These are phyloP conservation scores for Phthorimaea operculella DNA, from an alignment of 1,140 invertebrate species.

Conservation along the genomic window DNA sequence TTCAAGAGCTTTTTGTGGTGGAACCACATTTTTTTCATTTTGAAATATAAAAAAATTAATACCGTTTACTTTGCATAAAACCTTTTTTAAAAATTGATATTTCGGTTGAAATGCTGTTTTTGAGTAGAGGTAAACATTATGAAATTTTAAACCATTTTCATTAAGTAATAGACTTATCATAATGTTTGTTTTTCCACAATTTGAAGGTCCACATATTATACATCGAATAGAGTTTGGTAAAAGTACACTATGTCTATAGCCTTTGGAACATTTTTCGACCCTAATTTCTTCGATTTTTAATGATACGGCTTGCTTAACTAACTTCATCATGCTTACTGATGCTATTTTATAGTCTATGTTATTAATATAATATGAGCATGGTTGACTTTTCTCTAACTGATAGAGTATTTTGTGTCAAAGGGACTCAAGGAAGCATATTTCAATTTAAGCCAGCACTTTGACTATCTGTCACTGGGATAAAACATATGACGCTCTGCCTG, in stretches of 20 bases:
- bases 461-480: too few relatives aligned
- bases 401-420: too few relatives aligned
- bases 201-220: slow-evolving; percentile 31
- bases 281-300: slow-evolving; percentile 18
- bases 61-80: slow-evolving; percentile 21
- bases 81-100: slow-evolving; percentile 24
- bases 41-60: slow-evolving; percentile 16
- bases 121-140: slow-evolving; percentile 39
- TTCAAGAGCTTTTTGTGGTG: slow-evolving; percentile 5
- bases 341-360: too few relatives aligned
- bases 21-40: slow-evolving; percentile 17
- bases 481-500: too few relatives aligned
- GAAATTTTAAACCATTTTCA: slow-evolving; percentile 36
- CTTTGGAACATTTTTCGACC: slow-evolving; percentile 9
- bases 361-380: too few relatives aligned
- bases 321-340: slow-evolving; percentile 13
- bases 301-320: slow-evolving; percentile 16
- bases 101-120: slow-evolving; percentile 35
- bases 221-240: slow-evolving; percentile 32
- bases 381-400: too few relatives aligned
- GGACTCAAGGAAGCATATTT: too few relatives aligned
- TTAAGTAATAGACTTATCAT: slow-evolving; percentile 34
- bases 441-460: too few relatives aligned
- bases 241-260: slow-evolving; percentile 22
- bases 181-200: slow-evolving; percentile 41